Base-by-base conservation (phyloP, 2,888 invertebrate species). In the Aplocera efformata region DNA sequence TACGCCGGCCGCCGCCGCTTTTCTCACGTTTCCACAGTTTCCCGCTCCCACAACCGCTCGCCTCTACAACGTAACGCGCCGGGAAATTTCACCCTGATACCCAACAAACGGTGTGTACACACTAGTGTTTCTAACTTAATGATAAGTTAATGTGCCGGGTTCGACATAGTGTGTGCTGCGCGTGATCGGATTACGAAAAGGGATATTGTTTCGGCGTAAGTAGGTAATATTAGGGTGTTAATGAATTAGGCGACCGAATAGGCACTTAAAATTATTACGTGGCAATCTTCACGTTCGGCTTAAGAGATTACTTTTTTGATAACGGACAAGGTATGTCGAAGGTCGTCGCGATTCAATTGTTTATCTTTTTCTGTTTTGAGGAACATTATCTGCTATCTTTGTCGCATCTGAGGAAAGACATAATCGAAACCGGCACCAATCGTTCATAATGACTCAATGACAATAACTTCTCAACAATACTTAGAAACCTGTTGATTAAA, bases 111-210 rank as follows among this genome's bases (percentile, higher is more conserved):
- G 72, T 77, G 78, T 81, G 79, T 78, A 77, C 75, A 67, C 66
- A 72, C 62, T 66, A 65, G 60, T 63, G 60, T 59, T 64, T 42
- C 54, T 59, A 57, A 69, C 66, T 70, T 72, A 71, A 75, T 71
- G 73, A 79, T 78, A 72, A 75, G 66, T 78, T 77, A 70, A 75
- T 79, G 82, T 76, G 79, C 70, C 58, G 32, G 62, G 52, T 56
- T 59, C 61, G 59, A 61, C 54, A 63, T 67, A 65, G 72, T 72
- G 75, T 73, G 68, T 65, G 62, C 51, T 58, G 64, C 78, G 71
- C 81, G 79, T 83, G 81, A 83, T 78, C 69, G 80, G 79, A 83
- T 82, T 81, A 76, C 76, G 54, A 70, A 71, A 56, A 71, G 67
- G 77, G 77, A 77, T 72, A 67, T 72, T 75, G 65, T 79, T 78